Base-by-base conservation (phyloP, 2,888 invertebrate genomes). In the Melanophora roralis region DNA sequence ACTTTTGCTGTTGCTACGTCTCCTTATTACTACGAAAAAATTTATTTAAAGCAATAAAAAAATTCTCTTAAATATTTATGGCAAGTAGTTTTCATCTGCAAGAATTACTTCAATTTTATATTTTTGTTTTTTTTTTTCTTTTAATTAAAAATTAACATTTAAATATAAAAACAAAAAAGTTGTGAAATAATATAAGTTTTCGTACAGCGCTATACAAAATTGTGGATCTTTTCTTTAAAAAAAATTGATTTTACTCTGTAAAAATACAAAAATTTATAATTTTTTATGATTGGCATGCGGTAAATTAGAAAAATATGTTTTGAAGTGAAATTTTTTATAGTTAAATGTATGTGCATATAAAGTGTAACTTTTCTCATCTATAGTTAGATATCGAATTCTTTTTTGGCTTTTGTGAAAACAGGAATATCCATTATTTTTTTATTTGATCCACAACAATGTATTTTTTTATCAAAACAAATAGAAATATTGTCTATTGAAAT, bases 21-120 rank as follows among this genome's bases (percentile, higher is more conserved):
- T 72, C 53, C 49, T 47, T 67, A 62, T 36, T 47, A 72, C 45
- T 47, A 36, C 19, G 23, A 23, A 47, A 68, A 23, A 53, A 19
- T 59, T 59, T 36, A 69, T 16, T 47, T 59, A 49, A 19, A n/a
- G n/a, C 49, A 43, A 40, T 60, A 60, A 47, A 69, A n/a, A n/a
- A 59, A 51, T 69, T 73, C 73, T 57, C 47, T 80, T 60, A 81
- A 78, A 78, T 81, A 77, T 81, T 72, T 82, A 83, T 81, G 79
- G 82, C 82, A 82, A 83, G 82, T 80, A 78, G 81, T 81, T 81
- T 75, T 79, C 64, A 62, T 78, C 68, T 81, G 78, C 68, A 78
- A 75, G 49, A 80, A 75, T 80, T 69, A 64, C 59, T 81, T 65
- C 53, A 38, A 36, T 65, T 38, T n/a, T n/a, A n/a, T n/a, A n/a